phyloP scores from a whole-genome alignment of 2,888 invertebrate genomes.

The Gymnosoma rotundatum region DNA sequence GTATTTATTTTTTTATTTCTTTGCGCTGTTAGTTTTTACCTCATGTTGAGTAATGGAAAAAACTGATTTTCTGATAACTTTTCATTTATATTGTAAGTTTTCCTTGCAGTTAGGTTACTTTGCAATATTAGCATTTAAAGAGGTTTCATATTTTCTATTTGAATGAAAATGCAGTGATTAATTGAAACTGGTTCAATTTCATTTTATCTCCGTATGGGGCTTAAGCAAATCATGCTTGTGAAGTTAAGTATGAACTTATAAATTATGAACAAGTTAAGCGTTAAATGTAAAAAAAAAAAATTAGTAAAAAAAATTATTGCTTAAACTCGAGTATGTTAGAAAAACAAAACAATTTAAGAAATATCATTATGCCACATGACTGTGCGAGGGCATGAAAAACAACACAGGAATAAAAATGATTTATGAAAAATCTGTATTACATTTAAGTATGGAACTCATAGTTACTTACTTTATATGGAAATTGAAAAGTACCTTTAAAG shows the following conservation, averaged over 20 bases:
- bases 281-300: neutral
- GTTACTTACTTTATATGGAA: no score
- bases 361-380: no score
- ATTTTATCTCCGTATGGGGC: slow-evolving; percentile 8
- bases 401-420: no score
- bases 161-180: slow-evolving; percentile 53
- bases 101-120: neutral
- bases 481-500: no score
- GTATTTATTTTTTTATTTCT: slow-evolving; percentile 1
- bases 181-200: slow-evolving; percentile 50
- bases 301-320: no score
- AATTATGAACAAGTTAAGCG: neutral
- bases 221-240: neutral
- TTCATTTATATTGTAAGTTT: slow-evolving; percentile 6
- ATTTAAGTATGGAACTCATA: no score
- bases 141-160: slow-evolving; percentile 25
- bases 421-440: no score
- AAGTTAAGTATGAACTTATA: neutral
- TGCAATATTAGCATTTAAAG: neutral
- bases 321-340: no score
- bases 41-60: slow-evolving; percentile 53
- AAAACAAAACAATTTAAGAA: no score
- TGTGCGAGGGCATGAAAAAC: no score
- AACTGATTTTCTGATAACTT: slow-evolving; percentile 16
- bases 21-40: slow-evolving; percentile 54